Evolutionary conservation across 2,113 vertebrate species (phyloP).

Genomic region (Pterocles burchelli): DNA sequence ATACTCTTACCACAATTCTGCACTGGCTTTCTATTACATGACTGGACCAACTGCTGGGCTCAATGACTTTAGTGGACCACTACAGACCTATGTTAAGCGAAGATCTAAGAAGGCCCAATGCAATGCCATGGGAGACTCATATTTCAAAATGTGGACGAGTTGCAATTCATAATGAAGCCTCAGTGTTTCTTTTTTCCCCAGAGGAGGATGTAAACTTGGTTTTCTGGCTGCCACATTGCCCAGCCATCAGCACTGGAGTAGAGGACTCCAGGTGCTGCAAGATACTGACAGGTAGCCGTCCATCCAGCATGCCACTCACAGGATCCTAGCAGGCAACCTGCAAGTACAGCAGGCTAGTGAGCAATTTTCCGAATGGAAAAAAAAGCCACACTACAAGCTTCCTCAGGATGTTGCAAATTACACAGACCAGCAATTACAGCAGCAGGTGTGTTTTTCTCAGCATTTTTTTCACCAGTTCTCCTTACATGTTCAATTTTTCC

Average conservation of each 20-base stretch:
- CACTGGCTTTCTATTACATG: background rate
- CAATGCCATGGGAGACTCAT: background rate
- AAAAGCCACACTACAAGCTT: background rate
- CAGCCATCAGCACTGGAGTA: rapidly evolving
- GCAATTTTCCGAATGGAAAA: background rate
- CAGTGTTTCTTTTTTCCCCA: background rate
- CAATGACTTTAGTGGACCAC: background rate
- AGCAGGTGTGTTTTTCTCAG: constrained; percentile 6
- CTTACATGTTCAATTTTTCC: background rate
- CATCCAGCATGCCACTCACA: background rate
- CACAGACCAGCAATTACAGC: background rate
- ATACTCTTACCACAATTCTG: background rate
- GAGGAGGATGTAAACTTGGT: background rate
- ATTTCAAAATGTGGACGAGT: background rate
- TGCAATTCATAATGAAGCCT: background rate
- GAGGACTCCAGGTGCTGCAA: background rate
- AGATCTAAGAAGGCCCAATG: background rate
- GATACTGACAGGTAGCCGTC: background rate
- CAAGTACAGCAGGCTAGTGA: background rate
- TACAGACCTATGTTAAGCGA: background rate
- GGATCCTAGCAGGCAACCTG: background rate
- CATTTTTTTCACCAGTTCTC: background rate
- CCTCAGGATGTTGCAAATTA: background rate
- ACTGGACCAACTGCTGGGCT: background rate
- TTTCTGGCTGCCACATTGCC: background rate